phyloP scores from a whole-genome alignment of 2,797 vertebrate species.

The Rhinichthys osculus region DNA sequence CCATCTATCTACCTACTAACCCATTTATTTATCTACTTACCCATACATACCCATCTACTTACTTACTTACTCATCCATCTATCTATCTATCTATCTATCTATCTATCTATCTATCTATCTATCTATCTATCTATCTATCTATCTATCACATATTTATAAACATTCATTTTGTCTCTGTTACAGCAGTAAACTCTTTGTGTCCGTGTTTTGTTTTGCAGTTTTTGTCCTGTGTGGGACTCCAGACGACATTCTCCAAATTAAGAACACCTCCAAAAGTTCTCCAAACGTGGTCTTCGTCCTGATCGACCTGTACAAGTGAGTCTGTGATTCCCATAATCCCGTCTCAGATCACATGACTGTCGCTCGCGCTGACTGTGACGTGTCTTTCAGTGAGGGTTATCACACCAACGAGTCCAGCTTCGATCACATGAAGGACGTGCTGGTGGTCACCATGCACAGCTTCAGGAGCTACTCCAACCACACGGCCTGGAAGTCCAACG shows the following conservation, averaged over 20 bases:
- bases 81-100: not conserved
- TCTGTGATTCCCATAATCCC: slow-evolving; percentile 1
- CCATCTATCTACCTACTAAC: not conserved
- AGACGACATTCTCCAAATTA: slow-evolving; percentile 69
- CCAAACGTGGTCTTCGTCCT: slow-evolving; percentile 86
- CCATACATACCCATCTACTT: too few species aligned
- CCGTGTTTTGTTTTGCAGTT: slow-evolving; percentile 75
- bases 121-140: not conserved
- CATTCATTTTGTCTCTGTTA: not conserved
- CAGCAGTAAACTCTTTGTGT: not conserved
- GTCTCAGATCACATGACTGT: not conserved
- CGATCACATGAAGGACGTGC: slow-evolving; percentile 71
- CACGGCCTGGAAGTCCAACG: slow-evolving; percentile 44
- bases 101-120: not conserved
- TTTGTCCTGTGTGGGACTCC: slow-evolving; percentile 86
- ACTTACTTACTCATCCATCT: not conserved
- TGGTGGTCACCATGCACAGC: slow-evolving; percentile 77
- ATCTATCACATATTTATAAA: not conserved
- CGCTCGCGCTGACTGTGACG: not conserved
- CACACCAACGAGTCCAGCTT: slow-evolving; percentile 70
- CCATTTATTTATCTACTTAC: too few species aligned
- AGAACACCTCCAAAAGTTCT: slow-evolving; percentile 59
- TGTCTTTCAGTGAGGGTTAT: slow-evolving; percentile 71
- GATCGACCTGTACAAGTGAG: slow-evolving; percentile 94
- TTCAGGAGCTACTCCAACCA: slow-evolving; percentile 65